These are phyloP conservation scores for Nylanderia fulva DNA, from an alignment of 1,140 invertebrate species.

Conservation along the genomic window DNA sequence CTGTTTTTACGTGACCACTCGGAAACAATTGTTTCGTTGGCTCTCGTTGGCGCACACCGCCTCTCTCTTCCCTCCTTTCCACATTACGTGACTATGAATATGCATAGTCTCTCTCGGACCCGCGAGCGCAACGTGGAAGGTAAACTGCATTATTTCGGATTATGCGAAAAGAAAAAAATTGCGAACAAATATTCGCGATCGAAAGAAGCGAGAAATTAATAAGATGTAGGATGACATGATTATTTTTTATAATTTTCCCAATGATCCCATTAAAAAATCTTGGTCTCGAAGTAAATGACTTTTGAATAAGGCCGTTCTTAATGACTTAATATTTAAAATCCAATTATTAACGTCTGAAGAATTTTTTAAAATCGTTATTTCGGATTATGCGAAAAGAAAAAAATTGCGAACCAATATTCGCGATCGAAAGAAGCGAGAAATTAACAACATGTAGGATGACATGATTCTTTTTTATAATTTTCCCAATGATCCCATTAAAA, in stretches of 20 bases:
- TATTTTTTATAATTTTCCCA: too few species aligned
- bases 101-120: slow-evolving; percentile 56
- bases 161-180: slow-evolving; percentile 12
- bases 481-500: too few species aligned
- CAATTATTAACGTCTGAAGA: too few species aligned
- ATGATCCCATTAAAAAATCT: too few species aligned
- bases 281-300: too few species aligned
- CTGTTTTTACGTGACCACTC: slow-evolving; percentile 63
- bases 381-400: slow-evolving; percentile 8
- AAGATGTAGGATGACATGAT: not conserved
- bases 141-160: slow-evolving; percentile 5
- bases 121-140: not conserved
- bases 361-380: too few species aligned
- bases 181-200: not conserved
- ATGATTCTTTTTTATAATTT: too few species aligned
- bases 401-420: not conserved
- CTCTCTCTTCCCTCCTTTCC: not conserved
- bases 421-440: not conserved
- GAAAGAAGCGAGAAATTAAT: not conserved
- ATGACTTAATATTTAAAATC: too few species aligned
- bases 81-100: slow-evolving; percentile 66
- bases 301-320: too few species aligned
- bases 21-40: slow-evolving; percentile 48
- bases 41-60: not conserved
- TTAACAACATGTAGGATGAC: not conserved